phyloP scores from a whole-genome alignment of 37 sponge, comb jelly and placozoan genomes.

The Cladorhizidae sp. region DNA sequence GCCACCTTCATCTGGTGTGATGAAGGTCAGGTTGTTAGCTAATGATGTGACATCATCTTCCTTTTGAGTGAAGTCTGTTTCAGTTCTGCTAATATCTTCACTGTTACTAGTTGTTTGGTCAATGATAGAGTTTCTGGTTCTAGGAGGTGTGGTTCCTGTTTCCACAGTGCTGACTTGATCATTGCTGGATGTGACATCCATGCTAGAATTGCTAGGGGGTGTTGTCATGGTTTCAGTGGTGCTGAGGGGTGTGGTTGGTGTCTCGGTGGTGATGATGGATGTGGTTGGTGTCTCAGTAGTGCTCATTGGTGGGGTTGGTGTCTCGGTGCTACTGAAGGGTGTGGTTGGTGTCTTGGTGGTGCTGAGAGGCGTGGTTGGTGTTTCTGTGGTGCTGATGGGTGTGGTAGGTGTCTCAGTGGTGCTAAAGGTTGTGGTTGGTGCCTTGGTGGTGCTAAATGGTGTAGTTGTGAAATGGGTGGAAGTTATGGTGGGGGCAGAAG shows the following conservation, averaged over 20 bases:
- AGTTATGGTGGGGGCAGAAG: background rate
- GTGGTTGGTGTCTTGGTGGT: background rate
- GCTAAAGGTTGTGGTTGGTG: background rate
- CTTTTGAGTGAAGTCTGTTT: too few relatives aligned
- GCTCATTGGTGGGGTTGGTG: too few relatives aligned
- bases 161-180: too few relatives aligned
- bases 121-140: background rate
- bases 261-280: background rate
- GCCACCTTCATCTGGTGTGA: too few relatives aligned
- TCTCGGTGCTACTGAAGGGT: background rate
- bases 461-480: background rate
- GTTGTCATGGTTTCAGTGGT: background rate
- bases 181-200: background rate
- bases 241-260: background rate
- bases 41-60: too few relatives aligned
- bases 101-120: background rate
- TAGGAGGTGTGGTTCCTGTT: background rate
- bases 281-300: background rate
- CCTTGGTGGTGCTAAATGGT: background rate
- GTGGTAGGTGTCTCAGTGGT: background rate
- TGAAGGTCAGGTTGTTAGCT: too few relatives aligned
- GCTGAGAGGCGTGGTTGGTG: background rate
- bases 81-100: too few relatives aligned
- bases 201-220: background rate
- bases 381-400: background rate